Base-by-base conservation (phyloP, 2,888 invertebrate species). In the Rotaria socialis region DNA sequence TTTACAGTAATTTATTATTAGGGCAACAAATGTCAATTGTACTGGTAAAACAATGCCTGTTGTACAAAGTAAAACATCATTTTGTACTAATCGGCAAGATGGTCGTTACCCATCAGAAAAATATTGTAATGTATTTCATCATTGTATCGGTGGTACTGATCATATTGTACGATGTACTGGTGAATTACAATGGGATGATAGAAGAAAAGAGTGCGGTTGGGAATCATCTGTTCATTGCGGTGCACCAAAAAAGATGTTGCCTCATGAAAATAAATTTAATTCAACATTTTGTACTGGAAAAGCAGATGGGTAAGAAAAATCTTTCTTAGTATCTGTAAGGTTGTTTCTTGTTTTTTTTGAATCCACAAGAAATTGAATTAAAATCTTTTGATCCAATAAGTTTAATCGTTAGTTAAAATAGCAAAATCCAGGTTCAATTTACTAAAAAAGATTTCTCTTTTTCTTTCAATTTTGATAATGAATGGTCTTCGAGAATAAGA, bases 61-160 rank as follows among this genome's bases (percentile, higher is more conserved):
- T 41, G 85, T 85, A 27, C 75, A 56, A 41, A 85, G 86, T 50
- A 75, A 86, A 84, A 86, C 86, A 50, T 80, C 86, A 84, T 86
- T 86, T 85, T 86, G 86, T 84, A 86, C 86, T 0, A 85, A 86
- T 43, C 85, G 85, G 50, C 35, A 74, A n/a, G 86, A 86, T 84
- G 84, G 85, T n/a, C 85, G 85, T 58, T 86, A 86, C n/a, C 10
- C 85, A 47, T 85, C 85, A 8, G 80, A 75, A 41, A 85, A 55
- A 24, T 86, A 86, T 84, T 86, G 86, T 52, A 86, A 86, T 60
- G 86, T 85, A 55, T 86, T 86, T 84, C 86, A 86, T 86, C 75
- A 86, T 58, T 86, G 86, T 60, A 80, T 86, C 2, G 86, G 86
- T n/a, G 86, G 86, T 27, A 86, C 75, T 8, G 86, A 86, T 52